Percentiles rank a stretch among this genome's conserved stretches.
These are phyloP conservation scores for Microdon myrmicae DNA, from an alignment of 2,888 invertebrate species.

Conservation along the genomic window DNA sequence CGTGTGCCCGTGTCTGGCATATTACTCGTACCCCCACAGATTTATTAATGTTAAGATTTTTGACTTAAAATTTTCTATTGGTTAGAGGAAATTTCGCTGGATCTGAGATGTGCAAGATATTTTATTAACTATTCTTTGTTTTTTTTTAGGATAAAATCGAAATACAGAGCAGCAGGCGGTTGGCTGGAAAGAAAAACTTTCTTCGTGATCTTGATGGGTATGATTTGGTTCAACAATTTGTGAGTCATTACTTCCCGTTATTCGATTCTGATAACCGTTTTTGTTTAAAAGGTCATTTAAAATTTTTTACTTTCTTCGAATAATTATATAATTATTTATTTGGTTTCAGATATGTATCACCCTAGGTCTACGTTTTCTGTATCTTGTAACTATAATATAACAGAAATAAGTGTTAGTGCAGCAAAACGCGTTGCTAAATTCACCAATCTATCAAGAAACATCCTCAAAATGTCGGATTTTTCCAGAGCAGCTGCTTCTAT, in stretches of 20 bases:
- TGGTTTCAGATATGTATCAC: constrained; percentile 53
- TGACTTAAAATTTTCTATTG: too few relatives aligned
- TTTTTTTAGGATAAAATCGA: constrained; percentile 58
- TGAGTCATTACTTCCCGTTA: constrained; percentile 56
- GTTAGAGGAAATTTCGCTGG: too few relatives aligned
- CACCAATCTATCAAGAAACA: constrained; percentile 56
- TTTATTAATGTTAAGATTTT: too few relatives aligned
- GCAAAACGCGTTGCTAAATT: constrained; percentile 59
- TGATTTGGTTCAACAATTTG: constrained; percentile 59
- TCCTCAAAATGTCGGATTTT: constrained; percentile 54
- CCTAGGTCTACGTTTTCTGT: constrained; percentile 58
- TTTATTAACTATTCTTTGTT: neutral
- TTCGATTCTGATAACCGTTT: constrained; percentile 57
- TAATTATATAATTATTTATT: neutral
- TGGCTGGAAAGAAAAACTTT: constrained; percentile 58
- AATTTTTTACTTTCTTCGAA: neutral
- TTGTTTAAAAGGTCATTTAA: constrained; percentile 54
- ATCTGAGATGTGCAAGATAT: neutral
- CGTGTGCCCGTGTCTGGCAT: too few relatives aligned
- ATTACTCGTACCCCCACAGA: too few relatives aligned
- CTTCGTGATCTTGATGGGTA: constrained; percentile 59
- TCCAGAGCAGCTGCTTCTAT: constrained; percentile 54
- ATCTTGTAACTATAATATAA: constrained; percentile 57
- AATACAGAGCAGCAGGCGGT: constrained; percentile 52
- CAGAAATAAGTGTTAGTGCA: constrained; percentile 48